These are phyloP conservation scores for Natator depressus DNA, from an alignment of 2,113 vertebrate species.

Conservation along the genomic window DNA sequence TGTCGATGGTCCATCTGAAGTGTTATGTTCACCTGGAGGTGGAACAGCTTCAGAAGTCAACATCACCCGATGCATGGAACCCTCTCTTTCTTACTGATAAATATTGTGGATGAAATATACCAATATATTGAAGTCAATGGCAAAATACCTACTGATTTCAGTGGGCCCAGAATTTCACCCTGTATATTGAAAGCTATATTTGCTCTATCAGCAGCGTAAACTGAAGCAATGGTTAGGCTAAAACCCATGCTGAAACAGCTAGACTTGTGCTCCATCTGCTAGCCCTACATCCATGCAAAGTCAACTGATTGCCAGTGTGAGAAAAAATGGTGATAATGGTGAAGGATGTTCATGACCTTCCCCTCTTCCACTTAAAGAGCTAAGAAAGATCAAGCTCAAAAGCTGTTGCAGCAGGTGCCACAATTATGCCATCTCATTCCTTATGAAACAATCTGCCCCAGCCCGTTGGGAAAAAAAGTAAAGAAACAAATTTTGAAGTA, in stretches of 20 bases:
- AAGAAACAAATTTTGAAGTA: neutral
- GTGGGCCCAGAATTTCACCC: neutral
- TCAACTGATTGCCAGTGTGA: neutral
- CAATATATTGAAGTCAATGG: neutral
- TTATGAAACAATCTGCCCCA: neutral
- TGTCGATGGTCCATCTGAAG: neutral
- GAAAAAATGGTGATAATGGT: neutral
- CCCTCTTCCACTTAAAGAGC: neutral
- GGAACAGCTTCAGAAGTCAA: constrained; percentile 7
- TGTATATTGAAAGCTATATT: neutral
- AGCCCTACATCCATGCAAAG: neutral
- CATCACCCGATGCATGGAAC: neutral
- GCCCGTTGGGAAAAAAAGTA: neutral
- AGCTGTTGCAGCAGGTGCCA: neutral
- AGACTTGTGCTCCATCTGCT: neutral
- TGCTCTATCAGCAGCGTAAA: neutral
- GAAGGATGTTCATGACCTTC: neutral
- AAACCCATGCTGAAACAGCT: neutral
- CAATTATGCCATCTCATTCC: neutral
- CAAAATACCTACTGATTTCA: neutral
- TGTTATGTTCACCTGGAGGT: neutral
- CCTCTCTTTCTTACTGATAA: constrained; percentile 25
- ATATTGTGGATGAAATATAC: constrained; percentile 21
- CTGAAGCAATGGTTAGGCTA: neutral
- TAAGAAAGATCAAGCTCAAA: neutral